Base-by-base conservation (phyloP, 2,888 invertebrate genomes). In the Tachina lurida region DNA sequence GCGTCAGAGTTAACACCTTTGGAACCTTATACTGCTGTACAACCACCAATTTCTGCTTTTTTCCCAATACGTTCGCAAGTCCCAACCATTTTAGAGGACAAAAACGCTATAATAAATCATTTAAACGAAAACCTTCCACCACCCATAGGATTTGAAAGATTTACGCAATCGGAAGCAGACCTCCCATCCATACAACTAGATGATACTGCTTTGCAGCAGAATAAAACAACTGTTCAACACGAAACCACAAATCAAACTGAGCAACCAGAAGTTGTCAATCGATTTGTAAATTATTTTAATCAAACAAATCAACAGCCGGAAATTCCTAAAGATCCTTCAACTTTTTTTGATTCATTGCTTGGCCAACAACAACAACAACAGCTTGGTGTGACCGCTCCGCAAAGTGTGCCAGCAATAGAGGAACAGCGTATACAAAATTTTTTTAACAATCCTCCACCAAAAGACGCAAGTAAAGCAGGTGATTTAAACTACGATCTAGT, bases 381-480 rank as follows among this genome's bases (percentile, higher is more conserved):
- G 5, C 2, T 54, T 58, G 62, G 43, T 13, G 3, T 22, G 0
- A 17, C 17, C 3, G 43, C 19, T 41, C 49, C 41, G 22, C 17
- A 52, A 10, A 31, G 43, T 31, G 62, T 65, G 5, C 84, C 60
- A 39, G 45, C 84, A 17, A 89, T 89, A 89, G 91, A 91, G 76
- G 91, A 92, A 87, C 92, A 92, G 62, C 90, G 90, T 22, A 92
- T 93, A 67, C 92, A 92, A 79, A 91, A 92, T 88, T 93, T 93
- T 84, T 93, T 93, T 84, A 93, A 93, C 77, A 92, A 93, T 90
- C 92, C 93, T 19, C 93, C 93, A 65, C 90, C 91, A 84, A 91
- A 92, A 79, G 91, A 91, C 76, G 89, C 89, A 2, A 89, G 89
- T 43, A 89, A 89, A 2, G 90, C 89, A 0, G 91, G 91, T 7